Base-by-base conservation (phyloP, 1,140 invertebrate genomes). In the Pseudachorutes palmiensis region DNA sequence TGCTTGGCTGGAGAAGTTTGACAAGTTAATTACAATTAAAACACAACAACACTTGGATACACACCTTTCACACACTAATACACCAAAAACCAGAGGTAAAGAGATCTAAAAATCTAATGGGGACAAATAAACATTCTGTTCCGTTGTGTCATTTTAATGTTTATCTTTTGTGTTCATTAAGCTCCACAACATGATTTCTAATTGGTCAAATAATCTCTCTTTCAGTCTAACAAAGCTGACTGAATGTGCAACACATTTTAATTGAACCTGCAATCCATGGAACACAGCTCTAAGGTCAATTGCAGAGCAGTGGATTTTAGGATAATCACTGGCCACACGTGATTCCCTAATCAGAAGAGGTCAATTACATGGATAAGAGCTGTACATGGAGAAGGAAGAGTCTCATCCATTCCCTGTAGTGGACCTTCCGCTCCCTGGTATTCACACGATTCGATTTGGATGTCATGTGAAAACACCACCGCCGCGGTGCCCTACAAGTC, bases 401-500 rank as follows among this genome's bases (percentile, higher is more conserved):
- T 14, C 14, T 14, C 12, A 24, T 12, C 24, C 51, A 55, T 12
- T 55, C 5, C 12, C 51, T 16, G 51, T 12, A 26, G 51, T 5
- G 24, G 51, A 55, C 24, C 51, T 55, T 24, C 51, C 12, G 51
- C 24, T 55, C 5, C 51, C 51, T 14, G 51, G 51, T 16, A 22
- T 55, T 55, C 51, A 55, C 51, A 55, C 9, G 3, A 3, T 55
- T 22, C 12, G 24, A 22, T 14, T 55, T 14, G 51, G 51, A 55
- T 19, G 24, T 26, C 9, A 19, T 26, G 66, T 29, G 16, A 48
- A 31, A 30, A 36, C 32, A 9, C 16, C 59, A 1, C 48, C 64
- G 78, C 80, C 14, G 80, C 80, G 29, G 28, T 80, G 78, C 41
- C 81, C 81, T 70, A 74, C 84, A 64, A 86, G 85, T 2, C 82